Percentiles rank a stretch among this genome's conserved stretches.
phyloP scores from a whole-genome alignment of 2,113 vertebrate genomes.

The Toxotes chatareus region DNA sequence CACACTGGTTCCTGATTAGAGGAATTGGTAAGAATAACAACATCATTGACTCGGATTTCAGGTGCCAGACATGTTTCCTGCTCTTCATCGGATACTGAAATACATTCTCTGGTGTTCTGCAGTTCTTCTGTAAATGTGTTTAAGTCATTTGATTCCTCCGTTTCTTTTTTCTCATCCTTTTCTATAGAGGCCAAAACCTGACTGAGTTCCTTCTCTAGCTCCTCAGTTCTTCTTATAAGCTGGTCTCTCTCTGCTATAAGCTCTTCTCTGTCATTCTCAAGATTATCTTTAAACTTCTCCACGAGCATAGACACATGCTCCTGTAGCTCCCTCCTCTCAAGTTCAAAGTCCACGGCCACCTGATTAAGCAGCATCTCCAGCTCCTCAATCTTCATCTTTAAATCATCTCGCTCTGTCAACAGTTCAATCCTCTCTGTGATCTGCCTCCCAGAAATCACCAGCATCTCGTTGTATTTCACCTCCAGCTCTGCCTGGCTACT shows the following conservation, averaged over 20 bases:
- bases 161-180: constrained; percentile 25
- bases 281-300: constrained; percentile 65
- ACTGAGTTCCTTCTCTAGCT: constrained; percentile 70
- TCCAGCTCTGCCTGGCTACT: constrained; percentile 76
- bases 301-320: constrained; percentile 77
- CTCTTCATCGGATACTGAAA: constrained; percentile 25
- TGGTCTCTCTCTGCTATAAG: constrained; percentile 77
- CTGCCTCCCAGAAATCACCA: constrained; percentile 66
- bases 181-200: constrained; percentile 54
- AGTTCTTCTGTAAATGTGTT: constrained; percentile 3
- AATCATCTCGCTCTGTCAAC: constrained; percentile 77
- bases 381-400: constrained; percentile 77
- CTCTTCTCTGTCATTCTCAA: constrained; percentile 73
- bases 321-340: constrained; percentile 81
- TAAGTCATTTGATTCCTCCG: constrained; percentile 1
- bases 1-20: constrained; percentile 12
- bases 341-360: constrained; percentile 76
- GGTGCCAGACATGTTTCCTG: not conserved
- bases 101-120: not conserved
- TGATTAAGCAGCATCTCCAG: constrained; percentile 77
- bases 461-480: constrained; percentile 65
- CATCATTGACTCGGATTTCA: not conserved
- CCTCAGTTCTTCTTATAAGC: constrained; percentile 75
- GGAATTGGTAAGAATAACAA: not conserved
- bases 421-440: constrained; percentile 78